Evolutionary conservation across 2,888 invertebrate species (phyloP).

Genomic region (Heliconius charithonia): DNA sequence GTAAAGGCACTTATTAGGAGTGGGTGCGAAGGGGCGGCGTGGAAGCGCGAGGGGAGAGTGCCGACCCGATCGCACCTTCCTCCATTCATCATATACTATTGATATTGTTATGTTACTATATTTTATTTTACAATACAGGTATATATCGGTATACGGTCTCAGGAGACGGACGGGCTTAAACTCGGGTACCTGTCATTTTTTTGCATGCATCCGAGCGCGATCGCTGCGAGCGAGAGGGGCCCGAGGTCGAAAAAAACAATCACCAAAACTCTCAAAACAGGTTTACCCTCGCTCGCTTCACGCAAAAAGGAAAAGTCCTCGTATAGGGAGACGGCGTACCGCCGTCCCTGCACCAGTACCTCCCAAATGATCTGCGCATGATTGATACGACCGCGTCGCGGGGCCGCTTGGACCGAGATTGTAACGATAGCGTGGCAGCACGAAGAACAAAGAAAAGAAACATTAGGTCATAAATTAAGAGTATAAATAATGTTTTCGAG

Average conservation of each 20-base stretch:
- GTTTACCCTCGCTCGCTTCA: constrained; percentile 73
- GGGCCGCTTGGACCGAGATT: constrained; percentile 54
- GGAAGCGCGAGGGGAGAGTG: constrained; percentile 66
- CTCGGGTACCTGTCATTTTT: constrained; percentile 63
- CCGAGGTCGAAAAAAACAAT: constrained; percentile 76
- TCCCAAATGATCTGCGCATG: constrained; percentile 65
- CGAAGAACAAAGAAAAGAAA: constrained; percentile 40
- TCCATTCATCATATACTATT: constrained; percentile 63
- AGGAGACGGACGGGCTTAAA: constrained; percentile 70
- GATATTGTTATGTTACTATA: constrained; percentile 59
- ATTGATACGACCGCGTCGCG: constrained; percentile 62
- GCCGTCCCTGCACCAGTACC: constrained; percentile 55
- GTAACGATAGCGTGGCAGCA: constrained; percentile 50
- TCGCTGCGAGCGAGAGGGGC: constrained; percentile 59
- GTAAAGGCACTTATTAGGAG: constrained; percentile 77
- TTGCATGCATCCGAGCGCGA: constrained; percentile 64
- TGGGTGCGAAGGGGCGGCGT: constrained; percentile 60
- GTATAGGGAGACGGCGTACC: constrained; percentile 62
- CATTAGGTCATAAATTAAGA: constrained; percentile 26
- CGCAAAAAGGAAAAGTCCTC: constrained; percentile 74
- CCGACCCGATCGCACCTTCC: constrained; percentile 54
- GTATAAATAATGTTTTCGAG: constrained; percentile 2
- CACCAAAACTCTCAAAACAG: constrained; percentile 76
- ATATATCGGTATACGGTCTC: constrained; percentile 64
- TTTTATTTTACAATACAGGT: constrained; percentile 62